Conservation (phyloP, 2,797 vertebrate genomes). For the Helarctos malayanus region DNA sequence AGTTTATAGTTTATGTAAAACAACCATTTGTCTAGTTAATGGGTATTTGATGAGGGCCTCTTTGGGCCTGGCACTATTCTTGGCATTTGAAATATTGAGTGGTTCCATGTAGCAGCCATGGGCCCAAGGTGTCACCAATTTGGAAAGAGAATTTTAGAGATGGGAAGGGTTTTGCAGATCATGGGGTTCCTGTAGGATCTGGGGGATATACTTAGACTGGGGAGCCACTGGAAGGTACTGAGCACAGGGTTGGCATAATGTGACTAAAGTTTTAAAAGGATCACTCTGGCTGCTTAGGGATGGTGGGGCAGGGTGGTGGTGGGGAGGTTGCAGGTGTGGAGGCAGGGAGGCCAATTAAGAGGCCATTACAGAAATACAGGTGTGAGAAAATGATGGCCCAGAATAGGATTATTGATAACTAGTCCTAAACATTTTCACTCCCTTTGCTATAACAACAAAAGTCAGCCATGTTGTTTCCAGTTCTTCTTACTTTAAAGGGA, state of each 20-base stretch:
- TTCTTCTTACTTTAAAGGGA: slow-evolving; percentile 3
- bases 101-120: too few species aligned
- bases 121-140: neutral
- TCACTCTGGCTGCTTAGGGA: neutral
- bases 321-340: neutral
- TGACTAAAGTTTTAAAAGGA: neutral
- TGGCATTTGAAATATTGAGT: neutral
- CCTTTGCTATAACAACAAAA: neutral
- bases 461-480: neutral
- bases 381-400: neutral
- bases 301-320: fast-evolving
- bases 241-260: neutral
- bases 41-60: neutral
- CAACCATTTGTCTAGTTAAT: neutral
- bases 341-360: neutral
- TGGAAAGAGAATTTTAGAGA: neutral
- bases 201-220: neutral
- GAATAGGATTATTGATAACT: neutral
- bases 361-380: neutral
- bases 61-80: neutral
- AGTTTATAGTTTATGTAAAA: neutral
- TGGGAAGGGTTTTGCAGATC: neutral
- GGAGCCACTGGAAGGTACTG: neutral
- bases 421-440: neutral
- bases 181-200: neutral